A percentile compares a stretch with the other conserved stretches of the same genome.
Evolutionary conservation across 2,113 vertebrate genomes (phyloP).

Genomic region (Pardalotus punctatus): DNA sequence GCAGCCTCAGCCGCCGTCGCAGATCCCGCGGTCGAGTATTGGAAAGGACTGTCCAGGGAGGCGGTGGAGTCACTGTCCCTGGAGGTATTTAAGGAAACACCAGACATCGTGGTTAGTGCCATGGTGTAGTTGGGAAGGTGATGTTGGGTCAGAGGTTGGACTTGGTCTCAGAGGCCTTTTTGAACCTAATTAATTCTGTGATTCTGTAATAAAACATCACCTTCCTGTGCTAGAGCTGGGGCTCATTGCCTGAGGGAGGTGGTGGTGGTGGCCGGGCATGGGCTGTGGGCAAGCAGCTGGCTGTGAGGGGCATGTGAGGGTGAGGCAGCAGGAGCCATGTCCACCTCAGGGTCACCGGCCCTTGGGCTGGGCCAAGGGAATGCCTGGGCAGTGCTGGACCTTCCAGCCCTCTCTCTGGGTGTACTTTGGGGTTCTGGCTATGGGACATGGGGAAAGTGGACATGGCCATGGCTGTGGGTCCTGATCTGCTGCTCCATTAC

Average conservation of each 20-base stretch:
- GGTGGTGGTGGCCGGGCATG: rapidly evolving
- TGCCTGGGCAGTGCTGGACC: not conserved
- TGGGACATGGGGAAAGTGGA: not conserved
- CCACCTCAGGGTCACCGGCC: not conserved
- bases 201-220: not conserved
- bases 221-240: rapidly evolving
- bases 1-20: too few relatives aligned
- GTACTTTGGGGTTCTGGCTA: not conserved
- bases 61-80: too few relatives aligned
- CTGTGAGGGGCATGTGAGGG: not conserved
- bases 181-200: not conserved
- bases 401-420: not conserved
- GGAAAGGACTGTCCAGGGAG: not conserved
- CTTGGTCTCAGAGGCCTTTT: not conserved
- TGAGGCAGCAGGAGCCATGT: not conserved
- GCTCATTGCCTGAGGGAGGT: too few relatives aligned
- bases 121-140: not conserved
- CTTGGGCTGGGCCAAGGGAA: not conserved
- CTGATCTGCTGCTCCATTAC: not conserved
- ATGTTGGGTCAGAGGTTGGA: not conserved
- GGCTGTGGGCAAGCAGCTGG: not conserved
- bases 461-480: rapidly evolving
- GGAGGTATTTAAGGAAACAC: too few relatives aligned
- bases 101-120: not conserved
- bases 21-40: too few relatives aligned